Evolutionary conservation across 2,888 invertebrate genomes (phyloP).

Genomic region (Drosophila putrida): DNA sequence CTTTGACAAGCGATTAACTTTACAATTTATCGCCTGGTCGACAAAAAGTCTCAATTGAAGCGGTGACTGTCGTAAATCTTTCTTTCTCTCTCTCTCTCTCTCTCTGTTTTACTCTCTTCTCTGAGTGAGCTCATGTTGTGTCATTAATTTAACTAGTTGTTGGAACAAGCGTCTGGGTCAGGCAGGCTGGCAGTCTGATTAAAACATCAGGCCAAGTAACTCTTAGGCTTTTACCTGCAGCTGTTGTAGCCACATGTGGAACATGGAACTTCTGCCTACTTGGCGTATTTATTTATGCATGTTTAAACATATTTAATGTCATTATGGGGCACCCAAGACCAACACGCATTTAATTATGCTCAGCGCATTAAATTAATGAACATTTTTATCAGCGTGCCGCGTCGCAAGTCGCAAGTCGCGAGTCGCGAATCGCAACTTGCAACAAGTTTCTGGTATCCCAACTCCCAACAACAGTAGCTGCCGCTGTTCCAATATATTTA

Average conservation of each 20-base stretch:
- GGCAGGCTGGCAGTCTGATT: constrained; percentile 59
- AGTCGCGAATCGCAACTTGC: constrained; percentile 4
- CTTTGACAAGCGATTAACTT: constrained; percentile 81
- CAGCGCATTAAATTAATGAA: constrained; percentile 79
- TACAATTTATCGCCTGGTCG: constrained; percentile 72
- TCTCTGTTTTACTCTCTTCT: neutral
- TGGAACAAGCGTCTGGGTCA: constrained; percentile 73
- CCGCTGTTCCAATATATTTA: constrained; percentile 74
- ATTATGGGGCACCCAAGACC: constrained; percentile 71
- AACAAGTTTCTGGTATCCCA: constrained; percentile 29
- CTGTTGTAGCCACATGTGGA: constrained; percentile 7
- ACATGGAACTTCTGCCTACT: constrained; percentile 11
- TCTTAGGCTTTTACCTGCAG: constrained; percentile 3
- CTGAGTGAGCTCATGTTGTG: constrained; percentile 59
- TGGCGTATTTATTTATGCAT: constrained; percentile 75
- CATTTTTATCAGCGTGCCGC: constrained; percentile 64
- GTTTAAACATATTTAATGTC: constrained; percentile 81
- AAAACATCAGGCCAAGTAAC: constrained; percentile 67
- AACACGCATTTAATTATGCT: constrained; percentile 79
- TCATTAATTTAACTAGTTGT: constrained; percentile 83
- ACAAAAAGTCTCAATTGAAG: constrained; percentile 50
- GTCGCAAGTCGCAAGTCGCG: constrained; percentile 7
- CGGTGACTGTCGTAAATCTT: constrained; percentile 74
- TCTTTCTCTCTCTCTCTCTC: neutral
- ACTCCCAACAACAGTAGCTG: constrained; percentile 59